Evolutionary conservation across 2,888 invertebrate species (phyloP).

Genomic region (Andrena dorsata): DNA sequence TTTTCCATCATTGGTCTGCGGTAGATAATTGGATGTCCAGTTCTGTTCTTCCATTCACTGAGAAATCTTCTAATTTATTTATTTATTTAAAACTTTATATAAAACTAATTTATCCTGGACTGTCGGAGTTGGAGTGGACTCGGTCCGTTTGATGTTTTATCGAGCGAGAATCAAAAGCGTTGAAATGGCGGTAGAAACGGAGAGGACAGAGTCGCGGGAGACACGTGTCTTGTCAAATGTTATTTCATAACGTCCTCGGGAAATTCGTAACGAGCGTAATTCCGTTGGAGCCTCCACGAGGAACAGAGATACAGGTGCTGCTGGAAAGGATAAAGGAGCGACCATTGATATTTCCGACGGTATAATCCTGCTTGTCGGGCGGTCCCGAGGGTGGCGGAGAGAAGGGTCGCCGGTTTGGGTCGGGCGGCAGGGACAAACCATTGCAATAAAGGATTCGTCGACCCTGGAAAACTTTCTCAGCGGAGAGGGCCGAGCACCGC

Average conservation of each 20-base stretch:
- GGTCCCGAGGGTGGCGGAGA: slow-evolving; percentile 41
- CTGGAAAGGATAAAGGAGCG: slow-evolving; percentile 48
- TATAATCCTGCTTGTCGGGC: slow-evolving; percentile 65
- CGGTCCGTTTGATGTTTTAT: too few species aligned
- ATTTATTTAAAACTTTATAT: too few species aligned
- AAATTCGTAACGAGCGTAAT: slow-evolving; percentile 38
- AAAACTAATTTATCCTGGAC: too few species aligned
- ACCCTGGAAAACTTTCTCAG: slow-evolving; percentile 72
- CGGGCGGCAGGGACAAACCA: slow-evolving; percentile 59
- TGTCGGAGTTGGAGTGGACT: too few species aligned
- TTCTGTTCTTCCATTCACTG: too few species aligned
- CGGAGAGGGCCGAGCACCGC: slow-evolving; percentile 7
- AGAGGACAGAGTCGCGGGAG: too few species aligned
- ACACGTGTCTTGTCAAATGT: neutral
- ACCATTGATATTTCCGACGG: slow-evolving; percentile 64
- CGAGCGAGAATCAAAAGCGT: too few species aligned
- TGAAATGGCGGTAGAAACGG: neutral
- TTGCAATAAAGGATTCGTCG: slow-evolving; percentile 78
- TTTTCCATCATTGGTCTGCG: too few species aligned
- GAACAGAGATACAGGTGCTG: slow-evolving; percentile 27
- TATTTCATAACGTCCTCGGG: neutral
- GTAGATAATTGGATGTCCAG: too few species aligned
- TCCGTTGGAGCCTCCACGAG: neutral
- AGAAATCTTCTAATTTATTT: too few species aligned
- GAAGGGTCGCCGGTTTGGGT: slow-evolving; percentile 46